A percentile compares a stretch with the other conserved stretches of the same genome.
Evolutionary conservation across 2,888 invertebrate species (phyloP).

Genomic region (Leptothorax acervorum): DNA sequence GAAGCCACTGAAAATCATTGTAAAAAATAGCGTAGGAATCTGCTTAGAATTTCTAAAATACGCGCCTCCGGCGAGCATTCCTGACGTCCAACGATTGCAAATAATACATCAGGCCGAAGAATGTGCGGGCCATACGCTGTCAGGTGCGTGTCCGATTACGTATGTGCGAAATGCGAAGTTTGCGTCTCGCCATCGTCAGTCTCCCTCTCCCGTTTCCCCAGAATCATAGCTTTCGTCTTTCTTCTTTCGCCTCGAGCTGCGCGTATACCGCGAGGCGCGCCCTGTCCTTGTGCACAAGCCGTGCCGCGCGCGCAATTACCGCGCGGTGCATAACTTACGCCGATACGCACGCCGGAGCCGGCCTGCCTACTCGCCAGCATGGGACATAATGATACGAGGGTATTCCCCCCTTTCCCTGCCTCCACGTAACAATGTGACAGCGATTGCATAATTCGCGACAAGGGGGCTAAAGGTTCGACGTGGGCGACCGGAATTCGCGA

Average conservation of each 20-base stretch:
- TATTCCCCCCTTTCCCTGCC: neutral
- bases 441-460: constrained; percentile 56
- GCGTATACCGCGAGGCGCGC: constrained; percentile 66
- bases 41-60: constrained; percentile 5
- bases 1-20: neutral
- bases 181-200: neutral
- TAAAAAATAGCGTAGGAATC: neutral
- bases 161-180: neutral
- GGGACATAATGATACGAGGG: constrained; percentile 49
- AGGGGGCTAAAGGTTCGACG: neutral
- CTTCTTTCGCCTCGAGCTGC: constrained; percentile 9
- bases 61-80: neutral
- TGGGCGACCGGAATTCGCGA: constrained; percentile 52
- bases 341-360: constrained; percentile 44
- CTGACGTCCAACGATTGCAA: neutral
- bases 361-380: constrained; percentile 58
- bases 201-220: neutral
- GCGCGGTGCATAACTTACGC: constrained; percentile 68
- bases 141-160: constrained; percentile 11
- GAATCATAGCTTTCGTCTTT: constrained; percentile 13
- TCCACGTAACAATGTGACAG: constrained; percentile 39
- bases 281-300: constrained; percentile 72
- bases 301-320: constrained; percentile 68
- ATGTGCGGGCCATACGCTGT: neutral
- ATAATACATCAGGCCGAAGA: neutral